Conservation (phyloP, 2,888 invertebrate genomes). For the Abscondita cerata region DNA sequence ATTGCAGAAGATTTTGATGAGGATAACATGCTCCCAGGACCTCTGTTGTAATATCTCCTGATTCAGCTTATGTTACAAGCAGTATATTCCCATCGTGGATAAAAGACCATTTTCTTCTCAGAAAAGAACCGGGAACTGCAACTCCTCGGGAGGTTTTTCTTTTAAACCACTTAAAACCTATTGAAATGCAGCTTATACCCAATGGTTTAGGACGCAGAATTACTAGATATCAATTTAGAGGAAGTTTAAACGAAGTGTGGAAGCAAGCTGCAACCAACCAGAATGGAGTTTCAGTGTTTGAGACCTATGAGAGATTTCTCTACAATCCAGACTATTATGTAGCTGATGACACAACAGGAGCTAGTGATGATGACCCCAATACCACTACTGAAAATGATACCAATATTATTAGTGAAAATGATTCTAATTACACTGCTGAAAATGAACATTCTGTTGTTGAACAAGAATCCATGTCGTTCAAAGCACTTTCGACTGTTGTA, state of each 20-base stretch:
- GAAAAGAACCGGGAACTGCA: too few relatives aligned
- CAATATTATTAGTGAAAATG: background rate
- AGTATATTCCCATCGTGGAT: too few relatives aligned
- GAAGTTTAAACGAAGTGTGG: conserved; percentile 14
- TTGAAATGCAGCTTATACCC: conserved; percentile 3
- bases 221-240: conserved; percentile 9
- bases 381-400: background rate
- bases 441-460: conserved; percentile 1
- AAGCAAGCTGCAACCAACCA: conserved; percentile 10
- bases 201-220: conserved; percentile 2
- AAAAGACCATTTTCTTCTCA: too few relatives aligned
- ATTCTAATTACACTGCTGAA: background rate
- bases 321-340: background rate
- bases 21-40: too few relatives aligned
- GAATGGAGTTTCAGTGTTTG: conserved; percentile 14
- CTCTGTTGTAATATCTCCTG: too few relatives aligned
- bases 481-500: conserved; percentile 7
- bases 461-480: conserved; percentile 7
- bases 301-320: conserved; percentile 10
- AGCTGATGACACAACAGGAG: background rate
- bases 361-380: conserved; percentile 1
- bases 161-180: conserved; percentile 15
- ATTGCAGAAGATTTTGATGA: too few relatives aligned
- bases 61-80: too few relatives aligned
- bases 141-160: conserved; percentile 15